Evolutionary conservation across 2,888 invertebrate species (phyloP), one percentile per base, ranked within the genome.

Genomic region (Drosophila percnosoma): DNA sequence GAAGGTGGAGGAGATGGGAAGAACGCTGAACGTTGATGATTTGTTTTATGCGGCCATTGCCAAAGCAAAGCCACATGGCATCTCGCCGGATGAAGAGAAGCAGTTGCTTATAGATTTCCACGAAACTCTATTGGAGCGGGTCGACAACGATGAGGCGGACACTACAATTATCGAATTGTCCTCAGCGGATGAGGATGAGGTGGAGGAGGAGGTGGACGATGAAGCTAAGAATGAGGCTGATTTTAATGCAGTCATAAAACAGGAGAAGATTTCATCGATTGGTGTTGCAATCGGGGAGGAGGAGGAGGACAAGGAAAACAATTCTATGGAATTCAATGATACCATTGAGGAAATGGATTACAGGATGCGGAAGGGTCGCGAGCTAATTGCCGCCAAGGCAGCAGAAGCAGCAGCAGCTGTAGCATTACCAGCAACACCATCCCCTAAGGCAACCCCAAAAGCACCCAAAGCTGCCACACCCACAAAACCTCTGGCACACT

Each of bases 341-440:
- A 93, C 93, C 4, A 89, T 93, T 65, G 93, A 93, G 83, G 93
- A 93, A 82, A 92, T 93, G 53, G 93, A 93, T 45, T 92, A 93
- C 70, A 91, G 93, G 82, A 89, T 93, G 79, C 90, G 92, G 57
- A 91, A 91, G 34, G 93, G 93, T 3, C 82, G 91, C 75, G 91
- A 93, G 67, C 91, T 91, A 63, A 90, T 92, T 79, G 89, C 87
- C 7, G 66, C 73, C 10, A 63, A 68, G 27, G 65, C 51, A 21
- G 49, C 66, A 49, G 53, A 49, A 21, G 24, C 38, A 57, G 66
- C 63, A 27, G 2, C 27, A 42, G 11, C 42, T 2, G 24, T 15
- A 24, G 45, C 27, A 11, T 2, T 5, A 10, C 15, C 13, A 64
- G 21, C 45, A 45, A 8, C 8, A 21, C 15, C n/a, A 13, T 21